Conservation (phyloP, 2,888 invertebrate genomes). For the Drosophila recens region DNA sequence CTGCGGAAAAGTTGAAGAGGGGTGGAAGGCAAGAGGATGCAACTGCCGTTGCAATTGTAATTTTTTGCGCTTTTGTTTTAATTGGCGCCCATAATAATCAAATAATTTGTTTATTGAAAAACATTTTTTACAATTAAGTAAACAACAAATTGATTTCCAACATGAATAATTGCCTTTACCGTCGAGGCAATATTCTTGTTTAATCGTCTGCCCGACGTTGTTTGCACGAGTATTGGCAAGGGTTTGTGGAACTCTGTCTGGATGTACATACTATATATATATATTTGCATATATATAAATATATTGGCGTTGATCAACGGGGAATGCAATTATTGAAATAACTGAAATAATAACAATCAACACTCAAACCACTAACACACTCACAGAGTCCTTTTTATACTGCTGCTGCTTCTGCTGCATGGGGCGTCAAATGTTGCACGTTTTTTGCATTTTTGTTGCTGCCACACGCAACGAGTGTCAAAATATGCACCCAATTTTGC, state of each 20-base stretch:
- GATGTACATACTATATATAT: slow-evolving; percentile 4
- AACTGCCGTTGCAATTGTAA: slow-evolving; percentile 41
- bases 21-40: neutral
- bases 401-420: slow-evolving; percentile 15
- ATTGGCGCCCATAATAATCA: slow-evolving; percentile 84
- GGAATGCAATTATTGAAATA: slow-evolving; percentile 78
- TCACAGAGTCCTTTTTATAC: neutral
- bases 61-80: slow-evolving; percentile 69
- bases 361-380: slow-evolving; percentile 6
- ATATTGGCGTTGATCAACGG: slow-evolving; percentile 21
- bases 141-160: slow-evolving; percentile 84
- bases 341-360: slow-evolving; percentile 51
- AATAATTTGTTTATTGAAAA: slow-evolving; percentile 85
- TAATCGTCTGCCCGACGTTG: slow-evolving; percentile 20
- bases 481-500: slow-evolving; percentile 72
- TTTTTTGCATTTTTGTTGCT: slow-evolving; percentile 57
- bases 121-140: slow-evolving; percentile 84
- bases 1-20: slow-evolving; percentile 7
- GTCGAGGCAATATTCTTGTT: slow-evolving; percentile 52
- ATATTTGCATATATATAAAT: slow-evolving; percentile 18
- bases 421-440: slow-evolving; percentile 82
- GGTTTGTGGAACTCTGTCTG: neutral
- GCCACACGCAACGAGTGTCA: slow-evolving; percentile 74
- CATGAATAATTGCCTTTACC: slow-evolving; percentile 78
- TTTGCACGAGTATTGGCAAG: neutral